These are phyloP conservation scores for Emydura subglobosa DNA, from an alignment of 2,113 vertebrate species.

Conservation along the genomic window DNA sequence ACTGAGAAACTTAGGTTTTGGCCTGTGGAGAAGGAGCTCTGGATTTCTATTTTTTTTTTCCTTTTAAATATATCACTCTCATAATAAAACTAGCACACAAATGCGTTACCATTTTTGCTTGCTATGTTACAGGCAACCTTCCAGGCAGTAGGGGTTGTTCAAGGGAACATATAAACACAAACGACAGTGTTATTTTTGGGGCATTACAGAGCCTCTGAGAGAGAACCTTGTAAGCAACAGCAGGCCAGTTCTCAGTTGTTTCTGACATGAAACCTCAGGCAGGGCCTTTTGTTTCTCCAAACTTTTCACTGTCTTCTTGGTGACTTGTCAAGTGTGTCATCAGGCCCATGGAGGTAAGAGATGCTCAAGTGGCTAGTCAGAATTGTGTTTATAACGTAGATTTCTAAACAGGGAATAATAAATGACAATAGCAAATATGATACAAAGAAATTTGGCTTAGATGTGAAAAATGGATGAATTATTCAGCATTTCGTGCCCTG, in stretches of 20 bases:
- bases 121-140: neutral
- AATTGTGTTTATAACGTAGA: neutral
- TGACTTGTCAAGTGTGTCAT: neutral
- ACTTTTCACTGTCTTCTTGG: neutral
- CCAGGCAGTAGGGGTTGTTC: neutral
- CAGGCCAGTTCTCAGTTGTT: neutral
- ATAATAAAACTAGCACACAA: neutral
- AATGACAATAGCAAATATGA: neutral
- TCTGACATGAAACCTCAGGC: neutral
- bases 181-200: neutral
- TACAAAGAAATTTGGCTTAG: neutral
- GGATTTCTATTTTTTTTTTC: neutral
- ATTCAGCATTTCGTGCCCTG: fast-evolving
- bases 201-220: fast-evolving
- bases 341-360: neutral
- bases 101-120: neutral
- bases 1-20: neutral
- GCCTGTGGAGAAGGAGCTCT: neutral
- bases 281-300: neutral
- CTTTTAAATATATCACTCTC: neutral
- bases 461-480: neutral
- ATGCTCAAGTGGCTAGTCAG: neutral
- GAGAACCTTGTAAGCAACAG: neutral
- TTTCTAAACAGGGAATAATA: neutral
- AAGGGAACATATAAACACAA: neutral